A percentile compares a stretch with the other conserved stretches of the same genome.
Evolutionary conservation across 2,797 vertebrate species (phyloP).

Genomic region (Aythya fuligula): DNA sequence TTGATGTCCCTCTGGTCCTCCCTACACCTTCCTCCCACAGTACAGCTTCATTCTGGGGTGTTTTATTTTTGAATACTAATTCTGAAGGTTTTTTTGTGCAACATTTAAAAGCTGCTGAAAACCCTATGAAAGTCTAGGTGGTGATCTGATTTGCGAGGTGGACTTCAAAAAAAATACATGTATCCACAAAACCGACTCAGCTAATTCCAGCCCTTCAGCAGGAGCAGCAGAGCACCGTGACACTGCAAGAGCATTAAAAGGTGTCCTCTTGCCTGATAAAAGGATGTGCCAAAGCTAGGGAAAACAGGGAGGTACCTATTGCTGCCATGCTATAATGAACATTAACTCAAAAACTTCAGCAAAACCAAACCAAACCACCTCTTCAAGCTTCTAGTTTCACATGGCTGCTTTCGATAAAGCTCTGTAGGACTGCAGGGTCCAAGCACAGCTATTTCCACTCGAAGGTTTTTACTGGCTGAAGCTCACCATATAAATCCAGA

Average conservation of each 20-base stretch:
- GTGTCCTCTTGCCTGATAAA: neutral
- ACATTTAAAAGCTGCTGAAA: neutral
- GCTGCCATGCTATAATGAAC: neutral
- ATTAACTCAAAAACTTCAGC: neutral
- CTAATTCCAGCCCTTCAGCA: neutral
- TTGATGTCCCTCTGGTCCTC: neutral
- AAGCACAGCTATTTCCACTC: neutral
- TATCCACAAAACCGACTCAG: neutral
- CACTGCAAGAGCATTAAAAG: neutral
- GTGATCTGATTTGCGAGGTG: neutral
- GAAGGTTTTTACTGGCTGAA: slow-evolving; percentile 26
- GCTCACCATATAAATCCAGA: slow-evolving; percentile 18
- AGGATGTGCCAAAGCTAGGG: neutral
- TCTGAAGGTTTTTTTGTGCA: neutral
- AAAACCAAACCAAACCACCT: neutral
- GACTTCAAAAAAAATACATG: neutral
- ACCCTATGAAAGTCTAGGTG: neutral
- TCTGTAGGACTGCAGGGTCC: neutral
- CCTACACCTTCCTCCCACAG: neutral
- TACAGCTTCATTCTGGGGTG: neutral
- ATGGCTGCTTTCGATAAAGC: neutral
- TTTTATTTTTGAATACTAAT: neutral
- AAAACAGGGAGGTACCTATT: neutral
- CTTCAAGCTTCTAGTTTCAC: neutral
- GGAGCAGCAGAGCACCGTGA: neutral